Conservation (phyloP, 92 coral and sea anemone genomes). For the Epizoanthus ramosus region DNA sequence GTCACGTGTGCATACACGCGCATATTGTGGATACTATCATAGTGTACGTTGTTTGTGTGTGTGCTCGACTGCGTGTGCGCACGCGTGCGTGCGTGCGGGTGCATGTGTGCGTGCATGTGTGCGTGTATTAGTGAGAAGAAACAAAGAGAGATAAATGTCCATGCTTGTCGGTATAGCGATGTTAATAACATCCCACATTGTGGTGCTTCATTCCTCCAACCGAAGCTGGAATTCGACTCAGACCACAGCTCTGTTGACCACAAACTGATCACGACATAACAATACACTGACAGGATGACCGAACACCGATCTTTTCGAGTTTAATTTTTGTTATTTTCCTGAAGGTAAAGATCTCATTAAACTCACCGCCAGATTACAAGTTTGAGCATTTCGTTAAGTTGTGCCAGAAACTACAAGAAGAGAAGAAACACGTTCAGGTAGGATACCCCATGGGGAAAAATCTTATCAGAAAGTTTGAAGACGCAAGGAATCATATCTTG, state of each 20-base stretch:
- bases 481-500: no score
- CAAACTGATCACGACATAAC: no score
- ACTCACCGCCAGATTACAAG: slow-evolving; percentile 95
- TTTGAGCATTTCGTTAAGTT: slow-evolving; percentile 97
- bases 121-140: background rate
- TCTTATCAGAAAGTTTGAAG: background rate
- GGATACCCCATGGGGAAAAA: background rate
- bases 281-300: no score
- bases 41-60: background rate
- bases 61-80: background rate
- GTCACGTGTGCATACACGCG: background rate
- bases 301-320: background rate
- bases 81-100: background rate
- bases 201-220: background rate
- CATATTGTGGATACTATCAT: background rate
- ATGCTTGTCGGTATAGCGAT: background rate
- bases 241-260: no score
- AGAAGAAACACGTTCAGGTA: slow-evolving; percentile 88
- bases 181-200: no score
- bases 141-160: background rate
- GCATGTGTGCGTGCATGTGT: background rate
- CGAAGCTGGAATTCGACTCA: background rate
- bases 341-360: slow-evolving; percentile 54
- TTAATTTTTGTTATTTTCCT: background rate
- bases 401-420: slow-evolving; percentile 93